phyloP scores from a whole-genome alignment of 2,113 vertebrate species.

The Triplophysa rosa region DNA sequence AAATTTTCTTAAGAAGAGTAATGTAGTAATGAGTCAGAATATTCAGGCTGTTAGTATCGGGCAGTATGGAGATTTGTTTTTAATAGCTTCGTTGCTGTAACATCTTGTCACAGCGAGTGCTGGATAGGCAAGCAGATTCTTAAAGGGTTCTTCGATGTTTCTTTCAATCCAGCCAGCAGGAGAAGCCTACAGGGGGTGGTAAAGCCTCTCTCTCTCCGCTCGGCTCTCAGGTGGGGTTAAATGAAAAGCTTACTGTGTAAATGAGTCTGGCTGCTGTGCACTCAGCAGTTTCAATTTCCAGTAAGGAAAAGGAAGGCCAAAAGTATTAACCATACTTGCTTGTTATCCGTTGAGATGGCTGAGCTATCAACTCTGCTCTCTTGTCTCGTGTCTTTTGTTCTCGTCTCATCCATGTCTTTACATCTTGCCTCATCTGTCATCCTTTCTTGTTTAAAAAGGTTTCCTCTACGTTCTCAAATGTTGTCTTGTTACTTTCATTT shows the following conservation, averaged over 20 bases:
- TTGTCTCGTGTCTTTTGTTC: neutral
- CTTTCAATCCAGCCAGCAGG: constrained; percentile 90
- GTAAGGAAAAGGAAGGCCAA: constrained; percentile 7
- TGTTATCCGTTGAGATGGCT: constrained; percentile 65
- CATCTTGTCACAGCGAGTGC: neutral
- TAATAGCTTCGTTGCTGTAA: constrained; percentile 14
- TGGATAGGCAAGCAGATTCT: constrained; percentile 17
- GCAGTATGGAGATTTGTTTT: neutral
- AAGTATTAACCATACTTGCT: neutral
- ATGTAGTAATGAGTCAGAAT: too few species aligned
- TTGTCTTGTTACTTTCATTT: neutral
- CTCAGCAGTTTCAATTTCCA: constrained; percentile 37
- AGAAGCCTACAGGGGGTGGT: constrained; percentile 80
- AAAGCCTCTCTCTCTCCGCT: neutral
- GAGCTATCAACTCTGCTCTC: neutral
- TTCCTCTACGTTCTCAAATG: too few species aligned
- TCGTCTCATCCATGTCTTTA: constrained; percentile 59
- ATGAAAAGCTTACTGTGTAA: constrained; percentile 31
- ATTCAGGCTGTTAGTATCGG: neutral
- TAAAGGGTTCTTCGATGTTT: constrained; percentile 84
- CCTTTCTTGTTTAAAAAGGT: neutral
- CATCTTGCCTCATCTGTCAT: neutral
- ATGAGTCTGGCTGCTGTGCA: constrained; percentile 39
- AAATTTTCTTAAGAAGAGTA: too few species aligned
- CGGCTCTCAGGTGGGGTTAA: constrained; percentile 24